Evolutionary conservation across 2,888 invertebrate species (phyloP).

Genomic region (Hirudinaria manillensis): DNA sequence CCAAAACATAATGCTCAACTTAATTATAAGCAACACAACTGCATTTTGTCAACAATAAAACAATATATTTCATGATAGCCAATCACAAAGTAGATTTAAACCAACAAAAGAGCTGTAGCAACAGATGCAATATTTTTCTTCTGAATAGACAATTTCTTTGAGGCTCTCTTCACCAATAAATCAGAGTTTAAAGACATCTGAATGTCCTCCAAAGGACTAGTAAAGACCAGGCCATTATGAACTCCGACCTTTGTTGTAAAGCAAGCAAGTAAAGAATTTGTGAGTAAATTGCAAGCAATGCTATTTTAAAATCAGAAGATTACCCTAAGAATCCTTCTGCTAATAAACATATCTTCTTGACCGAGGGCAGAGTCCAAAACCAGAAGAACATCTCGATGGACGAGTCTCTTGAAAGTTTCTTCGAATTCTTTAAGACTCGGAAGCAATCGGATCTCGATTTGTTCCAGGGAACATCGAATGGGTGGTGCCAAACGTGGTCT

Average conservation of each 20-base stretch:
- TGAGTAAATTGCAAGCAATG: not conserved
- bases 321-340: conserved; percentile 9
- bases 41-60: not conserved
- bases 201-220: conserved; percentile 54
- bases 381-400: not conserved
- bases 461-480: not conserved
- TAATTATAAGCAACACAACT: not conserved
- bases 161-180: not conserved
- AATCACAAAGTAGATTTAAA: too few species aligned
- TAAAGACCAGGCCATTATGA: conserved; percentile 57
- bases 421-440: conserved; percentile 14
- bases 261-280: not conserved
- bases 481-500: not conserved
- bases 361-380: not conserved
- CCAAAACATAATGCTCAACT: not conserved
- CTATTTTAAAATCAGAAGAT: not conserved
- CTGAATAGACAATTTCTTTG: not conserved
- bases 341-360: conserved; percentile 6
- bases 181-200: conserved; percentile 45
- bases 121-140: not conserved
- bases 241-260: conserved; percentile 53
- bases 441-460: not conserved
- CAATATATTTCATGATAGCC: too few species aligned
- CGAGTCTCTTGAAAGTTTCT: not conserved
- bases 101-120: conserved; percentile 16